Evolutionary conservation across 2,888 invertebrate species (phyloP).

Genomic region (Oligia fasciuncula): DNA sequence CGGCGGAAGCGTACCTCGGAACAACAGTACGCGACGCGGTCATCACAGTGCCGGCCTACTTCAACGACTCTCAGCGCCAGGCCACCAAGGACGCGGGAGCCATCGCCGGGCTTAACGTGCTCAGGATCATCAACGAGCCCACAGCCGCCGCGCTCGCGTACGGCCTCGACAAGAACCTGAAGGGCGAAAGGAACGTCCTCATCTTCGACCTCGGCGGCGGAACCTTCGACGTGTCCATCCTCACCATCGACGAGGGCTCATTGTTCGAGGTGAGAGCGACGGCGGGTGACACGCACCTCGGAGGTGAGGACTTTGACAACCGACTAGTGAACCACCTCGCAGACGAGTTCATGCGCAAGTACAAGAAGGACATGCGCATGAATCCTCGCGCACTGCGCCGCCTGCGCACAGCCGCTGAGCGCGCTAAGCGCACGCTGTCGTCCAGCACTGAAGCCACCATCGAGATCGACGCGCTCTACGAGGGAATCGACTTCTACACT

Average conservation of each 20-base stretch:
- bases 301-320: conserved; percentile 93
- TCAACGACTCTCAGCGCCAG: conserved; percentile 94
- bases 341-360: conserved; percentile 93
- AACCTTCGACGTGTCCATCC: conserved; percentile 97
- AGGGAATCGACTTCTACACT: conserved; percentile 92
- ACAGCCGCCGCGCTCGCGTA: conserved; percentile 96
- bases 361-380: conserved; percentile 91
- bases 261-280: conserved; percentile 95
- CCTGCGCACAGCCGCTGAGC: conserved; percentile 93
- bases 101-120: conserved; percentile 95
- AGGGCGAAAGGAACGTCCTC: conserved; percentile 93
- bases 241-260: conserved; percentile 96
- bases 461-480: conserved; percentile 93
- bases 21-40: conserved; percentile 92
- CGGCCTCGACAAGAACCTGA: conserved; percentile 93
- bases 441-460: conserved; percentile 94
- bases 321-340: conserved; percentile 92
- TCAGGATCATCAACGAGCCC: conserved; percentile 97
- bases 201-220: conserved; percentile 95
- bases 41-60: conserved; percentile 95
- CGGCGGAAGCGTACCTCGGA: conserved; percentile 93
- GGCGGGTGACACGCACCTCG: conserved; percentile 94
- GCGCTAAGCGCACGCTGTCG: conserved; percentile 94
- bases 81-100: conserved; percentile 96
- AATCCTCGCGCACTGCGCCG: conserved; percentile 93